These are phyloP conservation scores for Setophaga coronata DNA, from an alignment of 2,113 vertebrate species.

Conservation along the genomic window DNA sequence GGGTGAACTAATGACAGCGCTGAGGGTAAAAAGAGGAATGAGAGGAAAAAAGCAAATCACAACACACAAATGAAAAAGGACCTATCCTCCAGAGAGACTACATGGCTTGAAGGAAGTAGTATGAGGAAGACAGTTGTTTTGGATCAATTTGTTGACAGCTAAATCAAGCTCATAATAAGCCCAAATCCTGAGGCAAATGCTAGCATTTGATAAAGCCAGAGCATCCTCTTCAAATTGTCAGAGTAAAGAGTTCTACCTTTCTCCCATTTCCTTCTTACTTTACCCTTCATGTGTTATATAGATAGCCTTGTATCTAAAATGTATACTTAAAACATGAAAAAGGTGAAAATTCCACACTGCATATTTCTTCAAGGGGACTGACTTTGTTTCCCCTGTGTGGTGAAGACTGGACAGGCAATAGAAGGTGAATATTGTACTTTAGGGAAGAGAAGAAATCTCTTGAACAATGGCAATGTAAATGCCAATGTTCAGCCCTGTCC, in stretches of 20 bases:
- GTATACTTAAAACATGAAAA: background rate
- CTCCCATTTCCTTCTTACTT: background rate
- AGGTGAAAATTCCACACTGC: background rate
- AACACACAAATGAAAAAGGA: background rate
- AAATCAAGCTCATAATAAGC: background rate
- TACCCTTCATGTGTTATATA: rapidly evolving
- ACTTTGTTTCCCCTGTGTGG: background rate
- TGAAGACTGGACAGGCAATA: background rate
- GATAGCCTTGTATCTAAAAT: background rate
- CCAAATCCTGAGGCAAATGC: background rate
- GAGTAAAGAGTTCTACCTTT: background rate
- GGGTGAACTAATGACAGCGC: background rate
- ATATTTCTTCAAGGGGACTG: background rate
- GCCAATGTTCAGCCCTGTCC: background rate
- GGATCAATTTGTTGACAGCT: background rate
- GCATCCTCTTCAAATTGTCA: background rate
- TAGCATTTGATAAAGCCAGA: background rate
- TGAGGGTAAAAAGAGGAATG: background rate
- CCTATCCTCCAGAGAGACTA: background rate
- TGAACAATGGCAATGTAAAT: background rate
- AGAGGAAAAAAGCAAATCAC: background rate
- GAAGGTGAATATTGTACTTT: background rate
- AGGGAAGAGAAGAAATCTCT: background rate
- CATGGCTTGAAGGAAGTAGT: background rate
- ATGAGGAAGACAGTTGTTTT: background rate